Evolutionary conservation across 2,888 invertebrate genomes (phyloP), one percentile per base, ranked within the genome.

Genomic region (Thymelicus lineola): DNA sequence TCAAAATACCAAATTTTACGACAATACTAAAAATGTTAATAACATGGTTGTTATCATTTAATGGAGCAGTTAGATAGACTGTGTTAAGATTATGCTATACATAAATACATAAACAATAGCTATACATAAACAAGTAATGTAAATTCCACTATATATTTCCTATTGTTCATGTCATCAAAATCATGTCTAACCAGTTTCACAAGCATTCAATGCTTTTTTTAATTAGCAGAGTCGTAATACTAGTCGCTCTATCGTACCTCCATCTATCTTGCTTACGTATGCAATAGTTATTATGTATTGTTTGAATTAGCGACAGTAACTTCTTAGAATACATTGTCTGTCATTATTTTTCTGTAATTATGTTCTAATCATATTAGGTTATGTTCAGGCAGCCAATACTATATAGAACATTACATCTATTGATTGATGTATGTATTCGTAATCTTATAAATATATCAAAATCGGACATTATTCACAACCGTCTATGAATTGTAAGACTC

Each of bases 111-210:
- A n/a, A n/a, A n/a, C n/a, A n/a, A n/a, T n/a, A n/a, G 6, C 14
- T 53, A 10, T 55, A 35, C 38, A 9, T 38, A 58, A 58, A 38
- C 38, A 15, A 36, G 36, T 38, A n/a, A 10, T 58, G 10, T 58
- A 38, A 58, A 38, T 58, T 38, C 38, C 6, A 15, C 14, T 15
- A 9, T 58, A 58, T 58, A 58, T 38, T 38, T 36, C 15, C 58
- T 38, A 58, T 58, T 58, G 58, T 58, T 58, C 28, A 28, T 28
- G 28, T 3, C 28, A 28, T 28, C 15, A 17, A 58, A 38, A 15
- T 38, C 58, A 58, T 58, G 58, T 58, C 15, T 38, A 15, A 58
- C 58, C 58, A 36, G 58, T 58, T 58, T 12, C 38, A 9, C 17
- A 36, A 57, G 36, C 57, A 36, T 36, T 57, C 7, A 57, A 57